Conservation (phyloP, 1,140 invertebrate genomes). For the Streblospio benedicti region DNA sequence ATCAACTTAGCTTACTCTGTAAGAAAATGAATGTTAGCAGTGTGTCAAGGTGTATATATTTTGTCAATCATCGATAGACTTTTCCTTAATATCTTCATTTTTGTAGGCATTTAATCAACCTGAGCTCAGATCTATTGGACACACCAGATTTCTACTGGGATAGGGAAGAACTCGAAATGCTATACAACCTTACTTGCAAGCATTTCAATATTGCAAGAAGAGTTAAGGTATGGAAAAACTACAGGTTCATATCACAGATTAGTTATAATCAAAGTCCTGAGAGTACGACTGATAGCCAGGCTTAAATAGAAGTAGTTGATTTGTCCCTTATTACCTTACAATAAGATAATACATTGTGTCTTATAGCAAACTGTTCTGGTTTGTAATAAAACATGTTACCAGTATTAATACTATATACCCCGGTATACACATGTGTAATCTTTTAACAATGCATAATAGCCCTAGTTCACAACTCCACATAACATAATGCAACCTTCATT, state of each 20-base stretch:
- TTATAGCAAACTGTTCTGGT: not conserved
- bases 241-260: not conserved
- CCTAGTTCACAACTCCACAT: too few relatives aligned
- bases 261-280: not conserved
- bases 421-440: too few relatives aligned
- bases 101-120: constrained; percentile 69
- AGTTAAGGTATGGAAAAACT: constrained; percentile 57
- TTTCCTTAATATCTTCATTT: not conserved
- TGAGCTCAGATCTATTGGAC: constrained; percentile 85
- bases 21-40: too few relatives aligned
- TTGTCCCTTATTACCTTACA: not conserved
- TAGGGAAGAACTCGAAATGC: constrained; percentile 69
- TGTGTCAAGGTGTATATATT: not conserved
- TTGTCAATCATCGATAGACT: not conserved
- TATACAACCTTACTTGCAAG: constrained; percentile 69
- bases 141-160: constrained; percentile 98
- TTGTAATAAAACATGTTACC: not conserved
- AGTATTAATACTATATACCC: not conserved
- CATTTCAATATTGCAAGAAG: constrained; percentile 77
- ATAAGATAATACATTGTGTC: not conserved
- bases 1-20: too few relatives aligned
- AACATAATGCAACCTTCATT: too few relatives aligned
- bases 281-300: not conserved
- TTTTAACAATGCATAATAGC: too few relatives aligned
- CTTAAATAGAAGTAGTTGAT: not conserved